A percentile compares a stretch with the other conserved stretches of the same genome.
phyloP scores from a whole-genome alignment of 2,113 vertebrate genomes.

The Gobio gobio region DNA sequence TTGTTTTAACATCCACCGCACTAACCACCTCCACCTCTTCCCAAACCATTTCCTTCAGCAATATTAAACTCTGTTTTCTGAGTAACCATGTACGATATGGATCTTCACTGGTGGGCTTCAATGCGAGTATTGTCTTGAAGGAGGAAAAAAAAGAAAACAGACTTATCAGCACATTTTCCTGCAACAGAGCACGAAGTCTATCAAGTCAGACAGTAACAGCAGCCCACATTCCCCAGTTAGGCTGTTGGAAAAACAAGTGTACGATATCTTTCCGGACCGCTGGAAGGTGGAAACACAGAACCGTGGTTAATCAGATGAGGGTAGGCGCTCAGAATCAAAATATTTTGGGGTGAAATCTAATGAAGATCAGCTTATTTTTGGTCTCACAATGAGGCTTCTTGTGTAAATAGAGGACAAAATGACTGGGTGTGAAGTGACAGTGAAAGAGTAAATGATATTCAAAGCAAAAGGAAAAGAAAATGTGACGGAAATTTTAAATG shows the following conservation, averaged over 20 bases:
- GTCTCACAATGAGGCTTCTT: neutral
- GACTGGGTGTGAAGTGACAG: neutral
- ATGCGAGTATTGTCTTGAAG: conserved; percentile 53
- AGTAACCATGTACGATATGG: conserved; percentile 47
- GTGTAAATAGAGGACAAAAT: conserved; percentile 10
- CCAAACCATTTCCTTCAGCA: conserved; percentile 47
- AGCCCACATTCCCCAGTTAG: conserved; percentile 15
- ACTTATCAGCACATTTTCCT: conserved; percentile 56
- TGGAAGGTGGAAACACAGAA: conserved; percentile 33
- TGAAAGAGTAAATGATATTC: conserved; percentile 18
- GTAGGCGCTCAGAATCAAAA: conserved; percentile 41
- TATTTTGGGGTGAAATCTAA: conserved; percentile 37
- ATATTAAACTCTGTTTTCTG: conserved; percentile 40
- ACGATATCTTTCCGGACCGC: conserved; percentile 40
- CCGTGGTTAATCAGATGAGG: conserved; percentile 35
- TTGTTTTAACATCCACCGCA: conserved; percentile 22
- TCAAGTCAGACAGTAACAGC: conserved; percentile 40
- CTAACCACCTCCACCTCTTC: conserved; percentile 37
- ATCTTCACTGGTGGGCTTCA: conserved; percentile 47
- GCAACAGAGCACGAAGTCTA: conserved; percentile 38
- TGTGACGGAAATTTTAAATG: neutral
- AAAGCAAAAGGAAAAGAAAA: conserved; percentile 15
- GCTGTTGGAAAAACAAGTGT: conserved; percentile 35
- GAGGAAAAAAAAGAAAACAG: conserved; percentile 12
- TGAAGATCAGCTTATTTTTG: conserved; percentile 24